Percentiles rank a stretch among this genome's conserved stretches.
Conservation (phyloP, 2,113 vertebrate genomes). For the Chlamydotis undulata region DNA sequence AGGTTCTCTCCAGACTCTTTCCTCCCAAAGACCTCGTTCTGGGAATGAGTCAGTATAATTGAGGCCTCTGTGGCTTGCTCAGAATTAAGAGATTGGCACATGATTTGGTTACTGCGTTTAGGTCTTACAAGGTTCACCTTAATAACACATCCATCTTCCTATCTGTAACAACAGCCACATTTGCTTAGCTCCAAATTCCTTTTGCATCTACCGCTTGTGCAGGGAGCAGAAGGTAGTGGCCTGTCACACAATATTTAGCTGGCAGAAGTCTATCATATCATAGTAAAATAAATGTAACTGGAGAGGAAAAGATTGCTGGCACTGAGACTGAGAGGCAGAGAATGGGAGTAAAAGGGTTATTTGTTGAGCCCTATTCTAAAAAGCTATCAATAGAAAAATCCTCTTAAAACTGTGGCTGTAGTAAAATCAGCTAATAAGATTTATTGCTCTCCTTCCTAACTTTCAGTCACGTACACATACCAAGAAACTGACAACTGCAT, state of each 20-base stretch:
- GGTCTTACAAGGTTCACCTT: neutral
- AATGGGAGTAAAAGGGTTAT: neutral
- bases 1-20: neutral
- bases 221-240: neutral
- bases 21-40: neutral
- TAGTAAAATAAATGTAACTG: neutral
- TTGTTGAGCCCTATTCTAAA: neutral
- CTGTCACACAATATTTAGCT: neutral
- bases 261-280: neutral
- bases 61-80: neutral
- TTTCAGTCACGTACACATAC: neutral
- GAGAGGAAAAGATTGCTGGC: neutral
- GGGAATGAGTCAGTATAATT: neutral
- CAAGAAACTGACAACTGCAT: neutral
- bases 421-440: neutral
- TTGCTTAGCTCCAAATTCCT: neutral
- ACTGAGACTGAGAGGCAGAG: neutral
- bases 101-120: neutral
- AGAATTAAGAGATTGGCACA: neutral
- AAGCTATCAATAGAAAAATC: neutral
- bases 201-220: neutral
- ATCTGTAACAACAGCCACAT: accelerated
- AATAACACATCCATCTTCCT: neutral
- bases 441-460: neutral
- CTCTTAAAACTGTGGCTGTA: neutral